These are phyloP conservation scores for Leptodirus hochenwartii DNA, from an alignment of 2,888 invertebrate species.

Conservation along the genomic window DNA sequence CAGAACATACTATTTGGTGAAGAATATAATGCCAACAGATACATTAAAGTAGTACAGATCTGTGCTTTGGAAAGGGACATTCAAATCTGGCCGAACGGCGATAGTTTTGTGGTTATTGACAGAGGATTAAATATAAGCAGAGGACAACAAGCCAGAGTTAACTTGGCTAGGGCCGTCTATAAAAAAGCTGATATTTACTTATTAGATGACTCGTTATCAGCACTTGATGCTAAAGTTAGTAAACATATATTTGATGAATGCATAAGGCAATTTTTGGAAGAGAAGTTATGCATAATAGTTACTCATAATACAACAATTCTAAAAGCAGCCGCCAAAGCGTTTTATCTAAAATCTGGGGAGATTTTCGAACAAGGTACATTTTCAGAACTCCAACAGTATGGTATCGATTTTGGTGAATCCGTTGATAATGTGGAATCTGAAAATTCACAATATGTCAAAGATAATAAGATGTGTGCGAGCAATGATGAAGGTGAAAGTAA, in stretches of 20 bases:
- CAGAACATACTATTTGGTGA: slow-evolving; percentile 66
- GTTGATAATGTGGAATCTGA: slow-evolving; percentile 7
- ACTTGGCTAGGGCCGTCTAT: slow-evolving; percentile 57
- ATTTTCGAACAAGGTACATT: slow-evolving; percentile 1
- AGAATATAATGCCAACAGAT: slow-evolving; percentile 34
- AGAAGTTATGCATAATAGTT: slow-evolving; percentile 17
- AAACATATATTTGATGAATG: slow-evolving; percentile 49
- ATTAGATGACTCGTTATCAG: slow-evolving; percentile 61
- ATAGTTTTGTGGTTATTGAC: slow-evolving; percentile 60
- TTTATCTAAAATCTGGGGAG: slow-evolving; percentile 5
- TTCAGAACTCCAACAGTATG: background rate
- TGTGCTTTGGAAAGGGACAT: slow-evolving; percentile 51
- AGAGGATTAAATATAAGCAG: slow-evolving; percentile 62
- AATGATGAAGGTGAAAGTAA: no score
- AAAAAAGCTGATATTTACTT: slow-evolving; percentile 57
- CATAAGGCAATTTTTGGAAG: slow-evolving; percentile 16
- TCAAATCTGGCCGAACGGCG: slow-evolving; percentile 49
- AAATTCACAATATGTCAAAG: slow-evolving; percentile 19
- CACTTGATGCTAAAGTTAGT: slow-evolving; percentile 58
- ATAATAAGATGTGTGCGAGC: slow-evolving; percentile 19
- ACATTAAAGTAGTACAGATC: slow-evolving; percentile 38
- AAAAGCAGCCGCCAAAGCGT: slow-evolving; percentile 14
- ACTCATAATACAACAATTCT: slow-evolving; percentile 18
- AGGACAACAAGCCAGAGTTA: slow-evolving; percentile 64
- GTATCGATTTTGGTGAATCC: background rate